A percentile compares a stretch with the other conserved stretches of the same genome.
These are phyloP conservation scores for Accipiter cooperii DNA, from an alignment of 2,113 vertebrate species.

Conservation along the genomic window DNA sequence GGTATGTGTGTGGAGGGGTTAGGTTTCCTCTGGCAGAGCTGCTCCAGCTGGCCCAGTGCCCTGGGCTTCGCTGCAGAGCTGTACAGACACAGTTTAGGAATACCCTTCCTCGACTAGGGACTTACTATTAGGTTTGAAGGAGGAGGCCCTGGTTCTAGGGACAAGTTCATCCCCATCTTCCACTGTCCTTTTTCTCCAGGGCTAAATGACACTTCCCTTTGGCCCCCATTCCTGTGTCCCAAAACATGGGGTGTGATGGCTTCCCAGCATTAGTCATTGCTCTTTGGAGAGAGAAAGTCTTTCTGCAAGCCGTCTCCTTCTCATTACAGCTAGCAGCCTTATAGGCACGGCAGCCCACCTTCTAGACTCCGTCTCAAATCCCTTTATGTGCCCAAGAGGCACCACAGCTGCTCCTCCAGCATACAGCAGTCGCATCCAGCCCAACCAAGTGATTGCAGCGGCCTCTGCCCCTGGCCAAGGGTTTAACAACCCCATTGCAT, in stretches of 20 bases:
- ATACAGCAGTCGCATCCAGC: background rate
- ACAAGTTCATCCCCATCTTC: background rate
- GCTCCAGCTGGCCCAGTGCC: background rate
- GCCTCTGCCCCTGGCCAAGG: background rate
- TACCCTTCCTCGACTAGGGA: background rate
- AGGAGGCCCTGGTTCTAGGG: background rate
- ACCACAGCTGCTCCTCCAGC: background rate
- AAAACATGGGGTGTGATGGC: background rate
- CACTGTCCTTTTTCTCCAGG: background rate
- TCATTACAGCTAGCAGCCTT: background rate
- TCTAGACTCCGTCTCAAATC: background rate
- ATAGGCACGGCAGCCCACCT: background rate
- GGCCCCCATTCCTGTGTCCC: background rate
- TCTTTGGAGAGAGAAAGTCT: background rate
- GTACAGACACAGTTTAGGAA: background rate
- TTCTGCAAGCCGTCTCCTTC: background rate
- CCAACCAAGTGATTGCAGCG: background rate
- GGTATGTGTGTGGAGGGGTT: background rate
- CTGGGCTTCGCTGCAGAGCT: background rate
- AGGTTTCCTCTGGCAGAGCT: background rate
- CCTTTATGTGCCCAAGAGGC: background rate
- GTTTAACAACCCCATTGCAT: background rate
- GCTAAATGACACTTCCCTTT: background rate
- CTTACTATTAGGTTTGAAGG: background rate
- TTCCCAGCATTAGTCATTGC: background rate